These are phyloP conservation scores for Drosophila funebris DNA, from an alignment of 1,140 invertebrate species.

Conservation along the genomic window DNA sequence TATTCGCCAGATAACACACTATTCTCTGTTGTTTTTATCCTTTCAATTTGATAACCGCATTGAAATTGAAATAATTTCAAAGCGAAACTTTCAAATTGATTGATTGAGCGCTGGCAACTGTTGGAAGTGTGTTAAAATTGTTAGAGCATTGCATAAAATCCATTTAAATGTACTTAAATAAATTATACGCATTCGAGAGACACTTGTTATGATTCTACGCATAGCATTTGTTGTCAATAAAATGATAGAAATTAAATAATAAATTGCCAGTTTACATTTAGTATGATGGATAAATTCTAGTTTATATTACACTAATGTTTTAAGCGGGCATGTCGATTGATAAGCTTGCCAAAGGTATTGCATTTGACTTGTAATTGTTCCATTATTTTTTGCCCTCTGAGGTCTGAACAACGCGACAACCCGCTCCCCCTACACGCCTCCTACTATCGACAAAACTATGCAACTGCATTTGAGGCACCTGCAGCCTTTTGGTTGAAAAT, in stretches of 20 bases:
- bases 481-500: not conserved
- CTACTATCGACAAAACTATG: slow-evolving; percentile 36
- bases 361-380: not conserved
- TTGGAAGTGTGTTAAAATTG: slow-evolving; percentile 2
- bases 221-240: not conserved
- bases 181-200: not conserved
- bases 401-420: not conserved
- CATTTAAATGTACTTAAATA: slow-evolving; percentile 26
- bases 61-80: slow-evolving; percentile 48
- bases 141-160: not conserved
- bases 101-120: slow-evolving; percentile 41
- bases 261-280: not conserved
- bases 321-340: not conserved
- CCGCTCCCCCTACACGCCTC: too few species aligned
- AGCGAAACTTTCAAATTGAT: slow-evolving; percentile 59
- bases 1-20: not conserved
- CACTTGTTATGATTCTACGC: not conserved
- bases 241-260: not conserved
- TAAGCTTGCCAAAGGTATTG: not conserved
- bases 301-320: not conserved
- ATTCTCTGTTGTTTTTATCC: not conserved
- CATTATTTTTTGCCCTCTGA: not conserved
- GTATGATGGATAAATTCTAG: slow-evolving; percentile 4
- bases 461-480: slow-evolving; percentile 34
- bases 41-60: slow-evolving; percentile 37